Conservation (phyloP, 2,888 invertebrate species). For the Lochmaea crataegi region DNA sequence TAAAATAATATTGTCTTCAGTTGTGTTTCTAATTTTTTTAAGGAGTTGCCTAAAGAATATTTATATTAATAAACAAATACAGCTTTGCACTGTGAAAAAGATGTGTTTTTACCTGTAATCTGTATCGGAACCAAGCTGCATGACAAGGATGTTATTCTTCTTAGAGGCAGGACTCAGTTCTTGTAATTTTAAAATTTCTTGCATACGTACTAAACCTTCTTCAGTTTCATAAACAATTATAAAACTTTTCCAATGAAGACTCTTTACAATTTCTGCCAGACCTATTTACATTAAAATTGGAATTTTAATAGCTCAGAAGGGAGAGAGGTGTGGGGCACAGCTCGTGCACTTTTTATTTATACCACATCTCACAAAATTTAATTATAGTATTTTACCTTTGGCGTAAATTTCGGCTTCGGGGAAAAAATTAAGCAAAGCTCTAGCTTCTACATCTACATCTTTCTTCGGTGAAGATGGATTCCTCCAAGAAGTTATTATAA, state of each 20-base stretch:
- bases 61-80: not conserved
- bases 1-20: slow-evolving; percentile 79
- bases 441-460: slow-evolving; percentile 61
- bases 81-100: not conserved
- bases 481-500: slow-evolving; percentile 82
- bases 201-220: slow-evolving; percentile 79
- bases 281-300: slow-evolving; percentile 50
- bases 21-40: slow-evolving; percentile 79
- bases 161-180: slow-evolving; percentile 43
- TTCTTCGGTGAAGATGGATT: slow-evolving; percentile 67
- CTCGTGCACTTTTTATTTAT: no score
- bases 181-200: slow-evolving; percentile 77
- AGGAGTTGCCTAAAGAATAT: slow-evolving; percentile 71
- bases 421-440: slow-evolving; percentile 61
- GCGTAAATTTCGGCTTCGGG: slow-evolving; percentile 69
- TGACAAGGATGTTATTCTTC: slow-evolving; percentile 51
- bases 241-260: slow-evolving; percentile 81
- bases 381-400: slow-evolving; percentile 54
- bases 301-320: no score
- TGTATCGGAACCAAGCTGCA: slow-evolving; percentile 51
- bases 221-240: slow-evolving; percentile 83
- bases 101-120: slow-evolving; percentile 51
- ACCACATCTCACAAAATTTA: no score
- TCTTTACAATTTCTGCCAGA: slow-evolving; percentile 74
- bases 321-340: no score